Conservation (phyloP, 2,888 invertebrate species). For the Ornithoptera alexandrae region DNA sequence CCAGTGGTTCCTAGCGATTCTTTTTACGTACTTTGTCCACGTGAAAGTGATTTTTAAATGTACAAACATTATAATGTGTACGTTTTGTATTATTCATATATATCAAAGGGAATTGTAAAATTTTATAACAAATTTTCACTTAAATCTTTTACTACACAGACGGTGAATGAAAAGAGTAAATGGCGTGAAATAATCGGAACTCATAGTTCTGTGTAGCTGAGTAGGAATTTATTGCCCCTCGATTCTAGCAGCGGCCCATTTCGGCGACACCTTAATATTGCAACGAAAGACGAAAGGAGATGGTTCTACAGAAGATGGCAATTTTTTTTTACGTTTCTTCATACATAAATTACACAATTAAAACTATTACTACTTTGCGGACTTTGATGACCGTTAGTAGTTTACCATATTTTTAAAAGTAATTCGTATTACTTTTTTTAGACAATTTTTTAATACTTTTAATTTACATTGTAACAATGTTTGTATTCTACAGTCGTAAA, state of each 20-base stretch:
- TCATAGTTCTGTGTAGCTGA: constrained; percentile 75
- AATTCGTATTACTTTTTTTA: too few relatives aligned
- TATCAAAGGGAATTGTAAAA: constrained; percentile 5
- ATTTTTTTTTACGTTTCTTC: background rate
- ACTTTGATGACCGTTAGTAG: too few relatives aligned
- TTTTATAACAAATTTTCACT: constrained; percentile 22
- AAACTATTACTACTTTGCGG: background rate
- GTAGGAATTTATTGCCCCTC: constrained; percentile 75
- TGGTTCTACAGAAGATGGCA: constrained; percentile 4
- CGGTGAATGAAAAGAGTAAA: constrained; percentile 75
- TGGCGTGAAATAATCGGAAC: constrained; percentile 77
- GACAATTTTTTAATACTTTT: background rate
- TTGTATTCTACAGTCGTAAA: too few relatives aligned
- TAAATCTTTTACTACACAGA: constrained; percentile 42
- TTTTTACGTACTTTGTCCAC: too few relatives aligned
- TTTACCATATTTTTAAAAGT: too few relatives aligned
- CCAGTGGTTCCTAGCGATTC: too few relatives aligned
- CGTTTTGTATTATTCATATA: background rate
- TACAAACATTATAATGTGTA: background rate
- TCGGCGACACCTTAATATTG: constrained; percentile 66
- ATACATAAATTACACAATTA: background rate
- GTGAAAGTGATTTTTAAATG: background rate
- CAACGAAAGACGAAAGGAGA: constrained; percentile 37
- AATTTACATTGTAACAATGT: too few relatives aligned
- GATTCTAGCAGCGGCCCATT: constrained; percentile 60